Conservation (phyloP, 1,140 invertebrate genomes). For the Drosophila obscura region DNA sequence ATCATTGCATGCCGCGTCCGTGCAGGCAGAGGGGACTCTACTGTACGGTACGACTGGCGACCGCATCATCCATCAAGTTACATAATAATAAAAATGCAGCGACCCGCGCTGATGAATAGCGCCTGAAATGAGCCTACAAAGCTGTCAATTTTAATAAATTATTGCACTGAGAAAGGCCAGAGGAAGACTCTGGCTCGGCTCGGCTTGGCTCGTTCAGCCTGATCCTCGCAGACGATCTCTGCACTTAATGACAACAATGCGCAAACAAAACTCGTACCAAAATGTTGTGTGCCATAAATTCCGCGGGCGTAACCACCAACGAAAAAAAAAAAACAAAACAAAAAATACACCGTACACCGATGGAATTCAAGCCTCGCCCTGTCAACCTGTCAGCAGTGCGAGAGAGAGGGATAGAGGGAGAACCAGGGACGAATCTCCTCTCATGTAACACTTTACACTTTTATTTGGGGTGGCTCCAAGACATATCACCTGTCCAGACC, state of each 20-base stretch:
- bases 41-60: constrained; percentile 31
- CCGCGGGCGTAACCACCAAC: constrained; percentile 39
- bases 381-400: constrained; percentile 65
- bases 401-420: not conserved
- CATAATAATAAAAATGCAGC: constrained; percentile 80
- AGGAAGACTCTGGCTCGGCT: not conserved
- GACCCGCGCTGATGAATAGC: constrained; percentile 78
- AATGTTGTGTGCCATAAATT: constrained; percentile 71
- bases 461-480: constrained; percentile 57
- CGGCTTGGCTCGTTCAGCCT: not conserved
- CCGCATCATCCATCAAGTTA: constrained; percentile 82
- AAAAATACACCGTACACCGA: not conserved
- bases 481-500: constrained; percentile 66
- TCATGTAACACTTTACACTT: constrained; percentile 43
- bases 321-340: not conserved
- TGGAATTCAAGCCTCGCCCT: constrained; percentile 55
- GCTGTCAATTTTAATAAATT: constrained; percentile 84
- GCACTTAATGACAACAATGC: constrained; percentile 80
- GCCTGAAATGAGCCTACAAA: constrained; percentile 83
- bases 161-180: constrained; percentile 62
- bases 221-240: constrained; percentile 29
- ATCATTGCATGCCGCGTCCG: constrained; percentile 50
- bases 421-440: constrained; percentile 2
- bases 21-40: constrained; percentile 22
- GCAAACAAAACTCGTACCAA: constrained; percentile 81